Conservation (phyloP, 2,113 vertebrate genomes). For the Pachypanchax playfairii region DNA sequence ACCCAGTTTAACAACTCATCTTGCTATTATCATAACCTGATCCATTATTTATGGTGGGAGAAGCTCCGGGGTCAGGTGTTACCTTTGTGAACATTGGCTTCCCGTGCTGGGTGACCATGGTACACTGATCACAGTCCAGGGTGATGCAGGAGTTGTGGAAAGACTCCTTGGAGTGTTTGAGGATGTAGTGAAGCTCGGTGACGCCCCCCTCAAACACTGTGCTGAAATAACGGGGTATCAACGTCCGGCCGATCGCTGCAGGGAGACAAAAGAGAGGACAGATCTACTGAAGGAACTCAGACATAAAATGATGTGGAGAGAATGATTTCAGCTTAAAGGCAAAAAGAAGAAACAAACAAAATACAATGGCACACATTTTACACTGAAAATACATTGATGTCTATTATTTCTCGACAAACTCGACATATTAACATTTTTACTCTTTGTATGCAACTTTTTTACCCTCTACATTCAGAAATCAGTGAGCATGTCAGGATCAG, state of each 20-base stretch:
- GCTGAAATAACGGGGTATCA: constrained; percentile 99
- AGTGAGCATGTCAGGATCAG: not conserved
- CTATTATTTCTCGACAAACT: no score
- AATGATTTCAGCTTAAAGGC: no score
- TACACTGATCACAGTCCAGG: constrained; percentile 97
- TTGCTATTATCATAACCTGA: constrained; percentile 55
- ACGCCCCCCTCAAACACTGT: constrained; percentile 99
- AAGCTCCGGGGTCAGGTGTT: constrained; percentile 57
- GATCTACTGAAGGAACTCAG: not conserved
- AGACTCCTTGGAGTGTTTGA: constrained; percentile 98
- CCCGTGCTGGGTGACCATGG: constrained; percentile 98
- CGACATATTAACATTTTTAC: no score
- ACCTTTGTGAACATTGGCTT: constrained; percentile 99
- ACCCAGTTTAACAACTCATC: constrained; percentile 52
- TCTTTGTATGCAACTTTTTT: no score
- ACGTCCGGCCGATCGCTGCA: constrained; percentile 95
- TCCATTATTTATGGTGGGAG: constrained; percentile 61
- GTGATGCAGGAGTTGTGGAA: constrained; percentile 99
- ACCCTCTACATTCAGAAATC: no score
- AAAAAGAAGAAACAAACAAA: no score
- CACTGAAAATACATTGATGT: no score
- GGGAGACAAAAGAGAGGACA: constrained; percentile 38
- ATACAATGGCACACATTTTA: no score
- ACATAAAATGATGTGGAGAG: constrained; percentile 1
- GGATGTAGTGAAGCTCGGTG: constrained; percentile 97